Percentiles rank a stretch among this genome's conserved stretches.
Conservation (phyloP, 2,797 vertebrate species). For the Phyllotis vaccarum region DNA sequence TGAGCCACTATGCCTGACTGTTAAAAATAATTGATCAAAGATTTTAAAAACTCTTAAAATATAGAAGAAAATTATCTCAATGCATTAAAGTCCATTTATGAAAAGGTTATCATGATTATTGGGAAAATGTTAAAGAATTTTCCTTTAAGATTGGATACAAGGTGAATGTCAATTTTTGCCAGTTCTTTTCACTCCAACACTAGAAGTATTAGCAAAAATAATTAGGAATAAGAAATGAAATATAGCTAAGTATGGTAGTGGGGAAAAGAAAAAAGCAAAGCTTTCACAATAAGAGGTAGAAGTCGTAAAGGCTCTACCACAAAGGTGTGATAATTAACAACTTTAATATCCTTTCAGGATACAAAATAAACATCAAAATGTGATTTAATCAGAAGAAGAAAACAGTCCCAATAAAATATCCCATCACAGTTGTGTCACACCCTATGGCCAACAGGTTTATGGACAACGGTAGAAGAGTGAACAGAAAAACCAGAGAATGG, state of each 20-base stretch:
- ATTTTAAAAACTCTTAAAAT: background rate
- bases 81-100: background rate
- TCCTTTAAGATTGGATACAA: background rate
- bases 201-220: background rate
- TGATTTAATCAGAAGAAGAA: background rate
- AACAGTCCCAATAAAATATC: background rate
- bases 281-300: background rate
- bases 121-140: background rate
- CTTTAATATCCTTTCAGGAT: background rate
- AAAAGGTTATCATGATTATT: background rate
- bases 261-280: background rate
- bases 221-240: background rate
- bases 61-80: background rate
- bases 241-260: background rate
- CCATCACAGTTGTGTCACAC: background rate
- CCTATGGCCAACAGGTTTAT: background rate
- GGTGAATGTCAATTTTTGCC: background rate
- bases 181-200: background rate
- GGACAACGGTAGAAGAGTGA: background rate
- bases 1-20: background rate
- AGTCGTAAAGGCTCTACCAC: background rate
- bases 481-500: background rate
- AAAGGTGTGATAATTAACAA: background rate
- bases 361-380: background rate
- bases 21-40: background rate